Conservation (phyloP, 2,797 vertebrate species). For the Synanceia verrucosa region DNA sequence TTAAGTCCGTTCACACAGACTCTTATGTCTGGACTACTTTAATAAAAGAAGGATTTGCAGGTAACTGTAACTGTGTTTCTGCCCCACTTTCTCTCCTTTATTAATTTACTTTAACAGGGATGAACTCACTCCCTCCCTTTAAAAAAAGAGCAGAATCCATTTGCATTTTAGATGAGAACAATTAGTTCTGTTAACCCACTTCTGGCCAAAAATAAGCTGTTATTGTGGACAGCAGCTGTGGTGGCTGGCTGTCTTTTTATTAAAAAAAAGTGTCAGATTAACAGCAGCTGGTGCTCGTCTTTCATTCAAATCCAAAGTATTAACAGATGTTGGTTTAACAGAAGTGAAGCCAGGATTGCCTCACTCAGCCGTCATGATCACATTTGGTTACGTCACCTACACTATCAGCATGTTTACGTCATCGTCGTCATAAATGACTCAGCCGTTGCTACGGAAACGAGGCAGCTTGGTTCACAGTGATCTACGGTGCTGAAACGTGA, state of each 20-base stretch:
- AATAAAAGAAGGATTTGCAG: not conserved
- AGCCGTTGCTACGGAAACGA: slow-evolving; percentile 52
- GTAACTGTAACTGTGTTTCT: not conserved
- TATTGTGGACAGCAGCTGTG: slow-evolving; percentile 27
- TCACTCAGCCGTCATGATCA: not conserved
- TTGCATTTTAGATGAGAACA: slow-evolving; percentile 39
- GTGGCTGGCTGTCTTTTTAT: slow-evolving; percentile 2
- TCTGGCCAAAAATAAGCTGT: slow-evolving; percentile 24
- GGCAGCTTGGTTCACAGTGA: slow-evolving; percentile 31
- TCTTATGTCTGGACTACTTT: not conserved
- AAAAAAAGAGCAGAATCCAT: slow-evolving; percentile 26
- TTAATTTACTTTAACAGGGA: slow-evolving; percentile 2
- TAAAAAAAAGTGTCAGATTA: not conserved
- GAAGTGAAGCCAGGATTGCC: not conserved
- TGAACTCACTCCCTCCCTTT: not conserved
- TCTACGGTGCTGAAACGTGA: slow-evolving; percentile 22
- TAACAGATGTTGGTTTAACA: not conserved
- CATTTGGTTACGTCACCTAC: slow-evolving; percentile 29
- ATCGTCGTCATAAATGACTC: slow-evolving; percentile 43
- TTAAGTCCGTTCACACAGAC: too few relatives aligned
- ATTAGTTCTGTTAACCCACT: slow-evolving; percentile 23
- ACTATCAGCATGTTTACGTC: slow-evolving; percentile 38
- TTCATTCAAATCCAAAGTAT: not conserved
- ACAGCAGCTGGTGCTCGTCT: slow-evolving; percentile 6
- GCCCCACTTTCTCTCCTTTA: slow-evolving; percentile 17